These are phyloP conservation scores for Monochamus saltuarius DNA, from an alignment of 1,140 invertebrate genomes.

Conservation along the genomic window DNA sequence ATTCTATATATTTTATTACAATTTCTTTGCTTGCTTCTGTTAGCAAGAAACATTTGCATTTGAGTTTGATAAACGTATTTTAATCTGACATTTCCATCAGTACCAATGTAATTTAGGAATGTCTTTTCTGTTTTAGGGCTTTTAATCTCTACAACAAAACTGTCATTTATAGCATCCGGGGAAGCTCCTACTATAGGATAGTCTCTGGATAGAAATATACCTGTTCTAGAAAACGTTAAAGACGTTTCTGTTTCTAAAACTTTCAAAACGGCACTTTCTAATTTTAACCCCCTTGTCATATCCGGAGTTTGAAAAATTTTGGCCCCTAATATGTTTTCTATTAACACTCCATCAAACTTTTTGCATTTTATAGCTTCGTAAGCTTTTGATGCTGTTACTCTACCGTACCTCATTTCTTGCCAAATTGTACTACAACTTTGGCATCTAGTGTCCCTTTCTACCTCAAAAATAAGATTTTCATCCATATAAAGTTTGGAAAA, in stretches of 20 bases:
- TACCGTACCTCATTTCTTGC: conserved; percentile 47
- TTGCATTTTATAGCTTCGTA: conserved; percentile 47
- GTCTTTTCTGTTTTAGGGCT: conserved; percentile 50
- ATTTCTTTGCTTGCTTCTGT: conserved; percentile 36
- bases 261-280: no score
- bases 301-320: conserved; percentile 40
- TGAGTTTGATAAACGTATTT: conserved; percentile 55
- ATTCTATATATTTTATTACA: conserved; percentile 13
- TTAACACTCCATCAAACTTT: conserved; percentile 43
- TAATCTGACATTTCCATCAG: conserved; percentile 36
- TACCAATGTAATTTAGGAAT: conserved; percentile 40
- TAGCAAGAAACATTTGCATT: conserved; percentile 53
- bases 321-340: conserved; percentile 41
- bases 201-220: conserved; percentile 28
- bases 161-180: conserved; percentile 53
- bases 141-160: conserved; percentile 55
- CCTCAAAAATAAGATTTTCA: neutral
- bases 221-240: no score
- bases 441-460: conserved; percentile 29
- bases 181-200: conserved; percentile 47
- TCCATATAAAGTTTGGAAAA: neutral
- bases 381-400: conserved; percentile 50
- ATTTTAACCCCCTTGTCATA: conserved; percentile 44
- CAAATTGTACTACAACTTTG: conserved; percentile 32
- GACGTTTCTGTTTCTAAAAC: no score